Evolutionary conservation across 2,797 vertebrate genomes (phyloP).

Genomic region (Okamejei kenojei): DNA sequence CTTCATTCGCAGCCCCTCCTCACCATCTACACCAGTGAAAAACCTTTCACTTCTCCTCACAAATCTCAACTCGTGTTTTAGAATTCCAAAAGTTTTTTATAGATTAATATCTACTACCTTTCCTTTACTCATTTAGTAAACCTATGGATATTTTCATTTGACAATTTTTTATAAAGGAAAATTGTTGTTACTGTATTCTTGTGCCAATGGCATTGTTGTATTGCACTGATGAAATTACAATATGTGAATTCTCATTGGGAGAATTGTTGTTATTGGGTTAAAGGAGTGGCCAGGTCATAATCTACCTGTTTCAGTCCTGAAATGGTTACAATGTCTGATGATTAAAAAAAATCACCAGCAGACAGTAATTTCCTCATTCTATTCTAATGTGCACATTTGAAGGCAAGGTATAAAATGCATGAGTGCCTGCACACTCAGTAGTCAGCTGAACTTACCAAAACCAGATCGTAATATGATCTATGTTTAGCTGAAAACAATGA

Average conservation of each 20-base stretch:
- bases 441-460: not conserved
- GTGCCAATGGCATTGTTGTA: not conserved
- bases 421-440: not conserved
- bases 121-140: not conserved
- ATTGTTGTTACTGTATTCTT: not conserved
- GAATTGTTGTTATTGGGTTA: not conserved
- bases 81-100: not conserved
- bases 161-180: not conserved
- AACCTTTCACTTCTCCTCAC: not conserved
- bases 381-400: not conserved
- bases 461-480: no score
- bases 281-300: not conserved
- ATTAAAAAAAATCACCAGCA: not conserved
- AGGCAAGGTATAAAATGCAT: not conserved
- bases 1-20: not conserved
- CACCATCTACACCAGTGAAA: no score
- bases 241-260: not conserved
- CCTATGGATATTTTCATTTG: not conserved
- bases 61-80: not conserved
- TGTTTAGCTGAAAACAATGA: not conserved
- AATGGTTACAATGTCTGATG: not conserved
- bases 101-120: not conserved
- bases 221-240: not conserved
- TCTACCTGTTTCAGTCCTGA: not conserved
- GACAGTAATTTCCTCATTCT: slow-evolving; percentile 17